phyloP scores from a whole-genome alignment of 2,888 invertebrate genomes.

The Cantharis rufa region DNA sequence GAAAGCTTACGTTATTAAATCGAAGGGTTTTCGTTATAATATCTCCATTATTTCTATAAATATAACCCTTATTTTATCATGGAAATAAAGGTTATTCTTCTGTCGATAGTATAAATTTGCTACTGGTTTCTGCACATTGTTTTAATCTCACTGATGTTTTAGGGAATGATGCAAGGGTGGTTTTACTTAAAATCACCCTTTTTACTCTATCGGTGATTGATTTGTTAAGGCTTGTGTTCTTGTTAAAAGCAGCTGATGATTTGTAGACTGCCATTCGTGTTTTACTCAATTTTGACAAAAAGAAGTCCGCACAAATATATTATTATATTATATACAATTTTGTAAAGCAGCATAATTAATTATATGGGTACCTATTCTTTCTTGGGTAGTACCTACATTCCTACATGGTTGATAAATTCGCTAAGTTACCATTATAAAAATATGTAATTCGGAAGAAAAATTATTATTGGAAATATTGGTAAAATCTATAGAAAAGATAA shows the following conservation, averaged over 20 bases:
- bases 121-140: conserved; percentile 29
- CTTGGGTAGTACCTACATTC: too few species aligned
- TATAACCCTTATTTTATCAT: conserved; percentile 3
- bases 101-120: conserved; percentile 7
- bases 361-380: too few species aligned
- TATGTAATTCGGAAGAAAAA: too few species aligned
- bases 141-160: conserved; percentile 26
- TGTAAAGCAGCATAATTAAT: too few species aligned
- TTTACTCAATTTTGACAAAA: conserved; percentile 5
- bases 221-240: conserved; percentile 23
- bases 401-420: too few species aligned
- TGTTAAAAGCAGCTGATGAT: conserved; percentile 30
- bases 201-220: conserved; percentile 25
- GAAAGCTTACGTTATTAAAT: background rate
- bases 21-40: conserved; percentile 22
- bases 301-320: background rate
- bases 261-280: conserved; percentile 8
- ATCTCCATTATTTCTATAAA: conserved; percentile 11
- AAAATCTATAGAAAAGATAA: too few species aligned
- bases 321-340: too few species aligned
- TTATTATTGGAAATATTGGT: too few species aligned
- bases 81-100: conserved; percentile 15
- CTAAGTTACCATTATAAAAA: too few species aligned
- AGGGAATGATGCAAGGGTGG: conserved; percentile 25
- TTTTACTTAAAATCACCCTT: conserved; percentile 29